Base-by-base conservation (phyloP, 2,888 invertebrate genomes). In the Smittia aterrima region DNA sequence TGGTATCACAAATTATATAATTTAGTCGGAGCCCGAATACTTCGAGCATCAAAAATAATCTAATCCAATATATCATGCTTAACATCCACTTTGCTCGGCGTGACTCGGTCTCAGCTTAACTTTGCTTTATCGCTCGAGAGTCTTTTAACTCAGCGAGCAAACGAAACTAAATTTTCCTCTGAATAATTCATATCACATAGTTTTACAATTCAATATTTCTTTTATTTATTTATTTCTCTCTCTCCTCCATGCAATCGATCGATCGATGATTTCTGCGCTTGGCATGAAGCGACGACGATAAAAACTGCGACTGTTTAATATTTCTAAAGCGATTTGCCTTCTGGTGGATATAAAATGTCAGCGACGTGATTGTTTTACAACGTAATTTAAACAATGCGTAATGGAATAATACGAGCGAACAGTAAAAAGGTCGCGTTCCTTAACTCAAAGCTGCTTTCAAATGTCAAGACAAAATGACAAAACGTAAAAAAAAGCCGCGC, bases 321-420 rank as follows among this genome's bases (percentile, higher is more conserved):
- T 47, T 47, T 58, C 2, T 9, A 18, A 18, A 22, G 7, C 7
- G 58, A 58, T 58, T 58, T 22, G 16, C 20, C 18, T 4, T 18
- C 22, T 18, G 20, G 58, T 58, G 7, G 47, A 58, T 58, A 58
- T 58, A 18, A 68, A 68, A 68, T 68, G 68, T 68, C 68, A 68
- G 22, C 68, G 68, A 68, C 68, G 68, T 47, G 68, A 41, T 68
- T 68, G 68, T 41, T 68, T 68, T 68, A 47, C 68, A 68, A 67
- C 40, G 47, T 68, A 47, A 68, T 68, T 68, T 24, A 58, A 58
- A 58, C 47, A 47, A 47, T 47, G 47, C 47, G 47, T 47, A 47
- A 47, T 47, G 47, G 16, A 47, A 47, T 16, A 47, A 3, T 7
- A 16, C 9, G 38, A 38, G 9, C 38, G 38, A 9, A n/a, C n/a